Base-by-base conservation (phyloP, 2,113 vertebrate species). In the Bubo scandiacus region DNA sequence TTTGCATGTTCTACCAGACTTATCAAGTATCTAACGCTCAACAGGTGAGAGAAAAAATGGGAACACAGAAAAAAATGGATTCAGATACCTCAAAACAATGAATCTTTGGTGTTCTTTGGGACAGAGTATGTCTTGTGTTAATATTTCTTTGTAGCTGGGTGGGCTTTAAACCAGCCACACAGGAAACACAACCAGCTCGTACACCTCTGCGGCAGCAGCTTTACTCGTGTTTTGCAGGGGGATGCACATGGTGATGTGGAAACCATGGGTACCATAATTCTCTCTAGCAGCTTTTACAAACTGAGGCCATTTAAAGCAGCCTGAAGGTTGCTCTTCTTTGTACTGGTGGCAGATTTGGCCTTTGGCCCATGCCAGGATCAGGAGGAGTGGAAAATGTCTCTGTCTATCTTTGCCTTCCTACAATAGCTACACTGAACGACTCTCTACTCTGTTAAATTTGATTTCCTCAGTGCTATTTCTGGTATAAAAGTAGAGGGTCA, bases 391-490 rank as follows among this genome's bases (percentile, higher is more conserved):
- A 29, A 78, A 88, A 70, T 15, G 5, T 12, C 42, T 86, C 43
- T 55, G 20, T 10, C 51, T 58, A 1, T 66, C 74, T 90, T 58
- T 93, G 38, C 21, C 27, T 81, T 77, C 79, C 47, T 67, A 42
- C 59, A 42, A 30, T 1, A 85, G 30, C 43, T 52, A 34, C 22
- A 21, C 17, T 5, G 27, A 80, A 23, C 0, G 0, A 11, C 61
- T 52, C 88, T 71, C 45, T 77, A 12, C 58, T 80, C 75, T 71
- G 32, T 40, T 65, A 81, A 94, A 92, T 71, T 57, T 1, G 5
- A 87, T 94, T 95, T 94, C 70, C 62, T 85, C 62, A 2, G 29
- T 36, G 54, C 61, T 89, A 59, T 67, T 95, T 81, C 57, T 92
- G 72, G 15, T 59, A n/a, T 36, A 52, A 84, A 91, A 74, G 61